Evolutionary conservation across 2,113 vertebrate genomes (phyloP).

Genomic region (Peromyscus leucopus): DNA sequence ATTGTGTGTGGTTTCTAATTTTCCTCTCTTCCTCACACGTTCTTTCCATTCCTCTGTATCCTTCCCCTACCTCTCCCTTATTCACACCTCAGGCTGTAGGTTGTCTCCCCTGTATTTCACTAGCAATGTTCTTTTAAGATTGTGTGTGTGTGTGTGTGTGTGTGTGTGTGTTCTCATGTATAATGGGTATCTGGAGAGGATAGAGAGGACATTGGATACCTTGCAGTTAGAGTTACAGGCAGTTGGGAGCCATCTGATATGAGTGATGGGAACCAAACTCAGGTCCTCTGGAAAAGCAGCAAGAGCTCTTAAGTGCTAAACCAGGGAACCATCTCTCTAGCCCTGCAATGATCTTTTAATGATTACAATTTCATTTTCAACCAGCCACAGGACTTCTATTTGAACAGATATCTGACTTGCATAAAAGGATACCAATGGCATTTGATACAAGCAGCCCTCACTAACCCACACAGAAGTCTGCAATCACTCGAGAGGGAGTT

Average conservation of each 20-base stretch:
- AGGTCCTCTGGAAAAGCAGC: background rate
- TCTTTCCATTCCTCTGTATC: background rate
- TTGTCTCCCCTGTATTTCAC: background rate
- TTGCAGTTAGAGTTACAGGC: background rate
- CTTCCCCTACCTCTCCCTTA: background rate
- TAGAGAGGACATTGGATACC: background rate
- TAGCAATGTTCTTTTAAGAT: background rate
- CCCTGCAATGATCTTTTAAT: background rate
- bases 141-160: background rate
- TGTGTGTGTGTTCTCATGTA: background rate
- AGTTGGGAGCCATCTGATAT: background rate
- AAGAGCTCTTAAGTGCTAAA: background rate
- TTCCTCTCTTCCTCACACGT: background rate
- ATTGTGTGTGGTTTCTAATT: background rate
- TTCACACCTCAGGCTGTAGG: background rate
- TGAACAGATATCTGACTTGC: background rate
- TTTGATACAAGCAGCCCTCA: background rate
- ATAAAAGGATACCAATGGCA: slow-evolving; percentile 1
- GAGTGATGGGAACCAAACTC: background rate
- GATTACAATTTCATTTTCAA: slow-evolving; percentile 35
- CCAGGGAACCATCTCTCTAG: background rate
- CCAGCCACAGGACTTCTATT: slow-evolving; percentile 19
- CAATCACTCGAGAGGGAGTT: background rate
- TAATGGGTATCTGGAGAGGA: background rate
- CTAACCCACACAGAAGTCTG: background rate